phyloP scores from a whole-genome alignment of 2,888 invertebrate genomes.

The Muscina levida region DNA sequence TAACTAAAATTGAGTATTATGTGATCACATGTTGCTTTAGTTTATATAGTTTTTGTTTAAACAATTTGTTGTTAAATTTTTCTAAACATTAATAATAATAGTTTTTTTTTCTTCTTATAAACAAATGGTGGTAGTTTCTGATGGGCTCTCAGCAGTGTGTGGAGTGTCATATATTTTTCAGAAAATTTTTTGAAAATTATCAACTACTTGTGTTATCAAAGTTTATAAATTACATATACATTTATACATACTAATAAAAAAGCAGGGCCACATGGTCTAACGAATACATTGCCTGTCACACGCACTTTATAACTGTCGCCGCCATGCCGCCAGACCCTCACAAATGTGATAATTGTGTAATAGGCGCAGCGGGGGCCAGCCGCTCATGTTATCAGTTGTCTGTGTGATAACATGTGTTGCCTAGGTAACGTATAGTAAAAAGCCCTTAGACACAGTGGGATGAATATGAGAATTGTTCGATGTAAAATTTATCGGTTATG shows the following conservation, averaged over 20 bases:
- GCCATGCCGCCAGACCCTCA: background rate
- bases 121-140: conserved; percentile 55
- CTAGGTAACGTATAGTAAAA: background rate
- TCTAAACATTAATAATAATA: conserved; percentile 11
- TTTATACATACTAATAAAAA: too few relatives aligned
- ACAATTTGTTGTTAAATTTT: too few relatives aligned
- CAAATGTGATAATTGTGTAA: background rate
- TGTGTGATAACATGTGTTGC: background rate
- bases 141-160: conserved; percentile 48
- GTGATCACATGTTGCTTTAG: too few relatives aligned
- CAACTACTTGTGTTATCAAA: too few relatives aligned
- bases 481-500: background rate
- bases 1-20: conserved; percentile 19
- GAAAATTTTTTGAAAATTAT: background rate
- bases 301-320: background rate
- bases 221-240: too few relatives aligned
- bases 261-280: background rate
- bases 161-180: background rate
- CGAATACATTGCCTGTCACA: background rate
- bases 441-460: background rate
- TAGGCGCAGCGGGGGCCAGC: background rate
- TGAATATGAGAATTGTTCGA: background rate
- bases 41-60: too few relatives aligned
- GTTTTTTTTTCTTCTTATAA: conserved; percentile 44
- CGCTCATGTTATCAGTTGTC: background rate